Conservation (phyloP, 2,797 vertebrate genomes). For the Acanthis flammea region DNA sequence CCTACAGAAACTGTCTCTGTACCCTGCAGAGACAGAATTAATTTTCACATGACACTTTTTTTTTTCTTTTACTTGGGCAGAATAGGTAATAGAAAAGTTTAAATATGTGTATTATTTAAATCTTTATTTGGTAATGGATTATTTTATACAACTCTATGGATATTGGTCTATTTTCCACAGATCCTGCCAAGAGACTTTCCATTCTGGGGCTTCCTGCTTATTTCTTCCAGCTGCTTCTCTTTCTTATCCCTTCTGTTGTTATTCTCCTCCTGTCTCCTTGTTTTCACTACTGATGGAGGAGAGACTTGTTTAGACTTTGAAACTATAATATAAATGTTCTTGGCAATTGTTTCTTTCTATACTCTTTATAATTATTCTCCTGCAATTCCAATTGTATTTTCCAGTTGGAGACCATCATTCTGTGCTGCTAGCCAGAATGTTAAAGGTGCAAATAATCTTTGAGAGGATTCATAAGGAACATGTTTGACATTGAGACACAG, state of each 20-base stretch:
- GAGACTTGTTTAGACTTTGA: constrained; percentile 23
- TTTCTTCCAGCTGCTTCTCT: constrained; percentile 67
- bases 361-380: constrained; percentile 29
- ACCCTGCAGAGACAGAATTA: not conserved
- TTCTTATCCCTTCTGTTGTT: constrained; percentile 67
- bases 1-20: no score
- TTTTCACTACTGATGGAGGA: constrained; percentile 37
- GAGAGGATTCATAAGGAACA: not conserved
- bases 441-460: not conserved
- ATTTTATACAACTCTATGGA: constrained; percentile 25
- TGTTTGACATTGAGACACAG: not conserved
- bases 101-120: not conserved
- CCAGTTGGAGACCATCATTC: not conserved
- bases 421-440: not conserved
- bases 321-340: constrained; percentile 45
- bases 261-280: constrained; percentile 49
- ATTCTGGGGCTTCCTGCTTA: constrained; percentile 62
- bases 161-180: constrained; percentile 48
- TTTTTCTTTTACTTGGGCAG: not conserved
- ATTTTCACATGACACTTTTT: not conserved
- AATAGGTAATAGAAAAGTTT: not conserved
- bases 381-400: not conserved
- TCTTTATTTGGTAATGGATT: constrained; percentile 8
- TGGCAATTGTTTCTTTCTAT: constrained; percentile 55
- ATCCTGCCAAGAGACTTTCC: constrained; percentile 62